Conservation (phyloP, 2,113 vertebrate species). For the cattle (Bos taurus) region ARS-UCD2.0 NC_037357.1:59199001-59199500, state of each 20-base stretch:
- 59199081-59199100: constrained; percentile 3
- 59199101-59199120: not conserved
- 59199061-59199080: not conserved
- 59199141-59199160: not conserved
- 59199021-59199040: constrained; percentile 27
- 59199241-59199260: constrained; percentile 42
- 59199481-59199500: not conserved
- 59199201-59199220: not conserved
- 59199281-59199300: not conserved
- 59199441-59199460: constrained; percentile 38
- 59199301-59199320: constrained; percentile 37
- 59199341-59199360: not conserved
- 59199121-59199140: not conserved
- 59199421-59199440: constrained; percentile 49
- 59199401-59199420: constrained; percentile 50
- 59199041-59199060: not conserved
- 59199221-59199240: not conserved
- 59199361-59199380: constrained; percentile 56
- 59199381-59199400: constrained; percentile 37
- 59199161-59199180: constrained; percentile 32
- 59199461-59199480: constrained; percentile 34
- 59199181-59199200: constrained; percentile 15
- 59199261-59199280: constrained; percentile 33
- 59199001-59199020: constrained; percentile 5
- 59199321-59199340: constrained; percentile 35